Percentiles rank a stretch among this genome's conserved stretches.
Evolutionary conservation across 2,113 vertebrate genomes (phyloP).

Genomic region (Phoxinus phoxinus): DNA sequence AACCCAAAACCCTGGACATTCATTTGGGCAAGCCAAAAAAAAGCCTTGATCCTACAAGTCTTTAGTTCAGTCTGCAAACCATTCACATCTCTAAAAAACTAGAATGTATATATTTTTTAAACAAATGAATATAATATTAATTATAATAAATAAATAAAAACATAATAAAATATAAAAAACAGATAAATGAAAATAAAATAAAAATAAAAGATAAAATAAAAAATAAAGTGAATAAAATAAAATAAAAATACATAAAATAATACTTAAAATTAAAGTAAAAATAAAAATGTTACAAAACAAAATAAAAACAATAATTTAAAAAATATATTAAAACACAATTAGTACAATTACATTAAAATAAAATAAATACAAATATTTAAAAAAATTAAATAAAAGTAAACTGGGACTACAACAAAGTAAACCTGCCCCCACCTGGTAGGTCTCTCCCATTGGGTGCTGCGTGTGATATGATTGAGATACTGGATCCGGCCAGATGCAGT

Average conservation of each 20-base stretch:
- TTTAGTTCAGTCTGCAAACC: neutral
- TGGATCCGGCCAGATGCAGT: constrained; percentile 97
- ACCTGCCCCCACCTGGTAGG: constrained; percentile 86
- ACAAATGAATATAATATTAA: neutral
- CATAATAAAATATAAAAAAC: neutral
- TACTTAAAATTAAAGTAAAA: neutral
- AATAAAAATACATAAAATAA: neutral
- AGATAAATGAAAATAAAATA: neutral
- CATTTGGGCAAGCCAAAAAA: neutral
- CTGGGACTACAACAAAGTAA: neutral
- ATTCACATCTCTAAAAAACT: neutral
- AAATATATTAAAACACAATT: neutral
- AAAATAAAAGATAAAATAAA: neutral
- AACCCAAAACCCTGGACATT: neutral
- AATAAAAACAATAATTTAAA: neutral
- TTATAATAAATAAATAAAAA: neutral
- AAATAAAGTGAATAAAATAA: neutral
- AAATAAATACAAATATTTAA: too few species aligned
- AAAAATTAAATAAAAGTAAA: neutral
- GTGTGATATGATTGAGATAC: constrained; percentile 97
- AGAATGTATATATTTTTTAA: neutral
- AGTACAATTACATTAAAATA: neutral
- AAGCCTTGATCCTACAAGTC: neutral
- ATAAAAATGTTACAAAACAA: neutral
- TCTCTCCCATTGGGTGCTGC: constrained; percentile 97